Evolutionary conservation across 1,140 invertebrate species (phyloP).

Genomic region (Idris sp.): DNA sequence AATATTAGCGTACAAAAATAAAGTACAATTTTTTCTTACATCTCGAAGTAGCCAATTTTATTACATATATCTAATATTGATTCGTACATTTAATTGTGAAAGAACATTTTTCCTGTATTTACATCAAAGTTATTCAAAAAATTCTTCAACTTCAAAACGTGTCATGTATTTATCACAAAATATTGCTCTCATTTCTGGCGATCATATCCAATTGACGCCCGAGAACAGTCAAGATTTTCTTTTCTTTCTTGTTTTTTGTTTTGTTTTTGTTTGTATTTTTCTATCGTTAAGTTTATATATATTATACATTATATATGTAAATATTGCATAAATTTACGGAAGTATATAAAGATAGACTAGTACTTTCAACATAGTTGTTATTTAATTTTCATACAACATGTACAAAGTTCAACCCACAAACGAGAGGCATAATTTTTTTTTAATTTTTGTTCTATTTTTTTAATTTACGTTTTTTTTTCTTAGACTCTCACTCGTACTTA

Average conservation of each 20-base stretch:
- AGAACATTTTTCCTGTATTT: slow-evolving; percentile 46
- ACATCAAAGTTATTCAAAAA: slow-evolving; percentile 14
- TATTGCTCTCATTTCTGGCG: slow-evolving; percentile 55
- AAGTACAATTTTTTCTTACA: slow-evolving; percentile 42
- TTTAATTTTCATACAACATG: slow-evolving; percentile 75
- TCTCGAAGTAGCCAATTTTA: slow-evolving; percentile 38
- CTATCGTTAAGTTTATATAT: slow-evolving; percentile 44
- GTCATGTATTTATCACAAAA: slow-evolving; percentile 58
- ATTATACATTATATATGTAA: slow-evolving; percentile 58
- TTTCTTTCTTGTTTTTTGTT: too few species aligned
- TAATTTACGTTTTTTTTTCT: slow-evolving; percentile 63
- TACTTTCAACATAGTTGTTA: slow-evolving; percentile 78
- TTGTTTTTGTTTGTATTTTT: too few species aligned
- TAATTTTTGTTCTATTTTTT: slow-evolving; percentile 53
- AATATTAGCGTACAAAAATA: slow-evolving; percentile 55
- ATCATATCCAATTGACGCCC: slow-evolving; percentile 51
- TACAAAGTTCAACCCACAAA: slow-evolving; percentile 78
- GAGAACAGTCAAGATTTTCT: slow-evolving; percentile 59
- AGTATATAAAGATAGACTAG: slow-evolving; percentile 77
- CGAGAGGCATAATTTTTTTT: slow-evolving; percentile 70
- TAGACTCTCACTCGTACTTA: slow-evolving; percentile 78
- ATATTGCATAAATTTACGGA: slow-evolving; percentile 68
- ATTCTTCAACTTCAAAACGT: slow-evolving; percentile 40
- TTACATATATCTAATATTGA: slow-evolving; percentile 2
- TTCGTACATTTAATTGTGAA: slow-evolving; percentile 11